A percentile compares a stretch with the other conserved stretches of the same genome.
Conservation (phyloP, 1,140 invertebrate genomes). For the Zaprionus nigranus region DNA sequence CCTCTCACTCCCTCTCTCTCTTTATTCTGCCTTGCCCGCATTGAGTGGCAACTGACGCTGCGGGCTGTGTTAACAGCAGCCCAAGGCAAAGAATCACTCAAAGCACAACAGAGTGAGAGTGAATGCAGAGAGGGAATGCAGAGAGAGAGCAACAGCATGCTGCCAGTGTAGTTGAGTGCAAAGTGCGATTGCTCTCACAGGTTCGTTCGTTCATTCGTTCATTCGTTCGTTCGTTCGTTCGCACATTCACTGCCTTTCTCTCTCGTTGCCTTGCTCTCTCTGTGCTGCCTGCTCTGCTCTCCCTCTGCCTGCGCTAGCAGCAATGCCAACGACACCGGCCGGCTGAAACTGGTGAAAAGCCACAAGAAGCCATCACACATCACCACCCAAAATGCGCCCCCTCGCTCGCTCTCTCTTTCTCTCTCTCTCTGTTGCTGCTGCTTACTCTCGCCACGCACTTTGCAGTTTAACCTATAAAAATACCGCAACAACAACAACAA, state of each 20-base stretch:
- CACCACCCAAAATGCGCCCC: constrained; percentile 6
- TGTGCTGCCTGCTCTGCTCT: no score
- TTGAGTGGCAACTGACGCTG: constrained; percentile 39
- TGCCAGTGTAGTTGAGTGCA: constrained; percentile 31
- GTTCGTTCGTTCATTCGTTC: background rate
- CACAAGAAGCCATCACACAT: constrained; percentile 27
- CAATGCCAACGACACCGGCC: constrained; percentile 77
- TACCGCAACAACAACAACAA: constrained; percentile 66
- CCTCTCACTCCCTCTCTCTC: background rate
- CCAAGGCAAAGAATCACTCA: constrained; percentile 51
- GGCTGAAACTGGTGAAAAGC: constrained; percentile 76
- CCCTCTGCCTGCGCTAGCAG: constrained; percentile 9
- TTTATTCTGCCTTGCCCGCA: constrained; percentile 1
- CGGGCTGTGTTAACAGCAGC: constrained; percentile 40
- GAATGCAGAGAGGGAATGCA: background rate
- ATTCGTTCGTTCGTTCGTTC: constrained; percentile 2
- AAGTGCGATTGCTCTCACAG: constrained; percentile 2
- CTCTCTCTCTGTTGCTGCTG: background rate
- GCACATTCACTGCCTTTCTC: constrained; percentile 20
- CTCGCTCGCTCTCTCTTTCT: constrained; percentile 8
- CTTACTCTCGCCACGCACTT: constrained; percentile 50
- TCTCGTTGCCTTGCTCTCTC: constrained; percentile 1
- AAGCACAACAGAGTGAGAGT: constrained; percentile 10
- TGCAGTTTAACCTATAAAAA: constrained; percentile 82
- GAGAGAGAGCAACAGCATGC: constrained; percentile 2